Base-by-base conservation (phyloP, 2,797 vertebrate species). In the Leucoraja ocellata region DNA sequence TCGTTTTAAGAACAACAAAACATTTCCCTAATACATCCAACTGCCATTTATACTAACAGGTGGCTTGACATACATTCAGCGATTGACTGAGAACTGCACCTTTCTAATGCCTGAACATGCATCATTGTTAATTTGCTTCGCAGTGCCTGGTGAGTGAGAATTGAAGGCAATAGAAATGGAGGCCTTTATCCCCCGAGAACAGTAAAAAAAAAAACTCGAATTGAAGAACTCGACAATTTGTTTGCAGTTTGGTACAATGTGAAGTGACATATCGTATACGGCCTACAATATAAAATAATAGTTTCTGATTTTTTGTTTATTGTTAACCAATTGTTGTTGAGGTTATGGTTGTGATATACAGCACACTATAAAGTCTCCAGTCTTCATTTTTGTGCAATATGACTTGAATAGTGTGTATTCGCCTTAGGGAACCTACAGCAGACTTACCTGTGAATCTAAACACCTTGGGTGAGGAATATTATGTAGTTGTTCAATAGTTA, bases 121-220 rank as follows among this genome's bases (percentile, higher is more conserved):
- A 74, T 54, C 68, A 91, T 74, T 74, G 39, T 74, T 91, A 91
- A 73, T 73, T 91, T 68, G 65, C 32, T 91, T 91, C 68, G 46
- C 21, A 73, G n/a, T 71, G 68, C 10, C 54, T 46, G 11, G 36
- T 54, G 68, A 46, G 23, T 91, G 68, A 91, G 39, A 39, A 91
- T 28, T 36, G 25, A 28, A 46, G 68, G 46, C 23, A 74, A 28
- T 65, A 74, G 21, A 74, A 39, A 23, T 73, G 74, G 39, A 74
- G 23, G 13, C 39, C 88, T 54, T 46, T 74, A 74, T 21, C 5
- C 71, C 32, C 68, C 28, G 71, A 91, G 46, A 23, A 25, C 68
- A 91, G 39, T 28, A 46, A 46, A 91, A 73, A 91, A 73, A 13
- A 39, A 39, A 91, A 74, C 36, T 46, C 71, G 16, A 18, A 65